Percentiles rank a stretch among this genome's conserved stretches.
These are phyloP conservation scores for Anthopleura xanthogrammica DNA, from an alignment of 92 coral and sea anemone genomes.

Conservation along the genomic window DNA sequence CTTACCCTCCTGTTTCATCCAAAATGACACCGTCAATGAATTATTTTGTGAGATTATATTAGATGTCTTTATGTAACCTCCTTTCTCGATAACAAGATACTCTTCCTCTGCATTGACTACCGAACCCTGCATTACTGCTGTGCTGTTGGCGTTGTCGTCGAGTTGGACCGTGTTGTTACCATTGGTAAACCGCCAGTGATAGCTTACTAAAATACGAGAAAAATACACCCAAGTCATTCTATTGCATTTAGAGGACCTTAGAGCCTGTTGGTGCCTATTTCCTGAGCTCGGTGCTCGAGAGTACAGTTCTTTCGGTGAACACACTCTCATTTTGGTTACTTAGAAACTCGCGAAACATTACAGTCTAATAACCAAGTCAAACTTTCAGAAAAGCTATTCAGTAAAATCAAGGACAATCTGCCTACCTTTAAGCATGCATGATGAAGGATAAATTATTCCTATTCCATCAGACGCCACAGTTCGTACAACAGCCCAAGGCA, in stretches of 20 bases:
- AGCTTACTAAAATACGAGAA: constrained; percentile 18
- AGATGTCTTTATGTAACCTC: constrained; percentile 14
- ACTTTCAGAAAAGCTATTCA: not conserved
- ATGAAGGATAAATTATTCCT: constrained; percentile 16
- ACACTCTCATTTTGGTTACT: no score
- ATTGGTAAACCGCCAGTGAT: constrained; percentile 41
- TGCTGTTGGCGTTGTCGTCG: constrained; percentile 11
- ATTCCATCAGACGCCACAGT: constrained; percentile 25
- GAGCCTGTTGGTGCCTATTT: no score
- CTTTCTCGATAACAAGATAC: constrained; percentile 31
- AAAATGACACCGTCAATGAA: constrained; percentile 47
- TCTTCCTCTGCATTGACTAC: constrained; percentile 25
- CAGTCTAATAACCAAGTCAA: no score
- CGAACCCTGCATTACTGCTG: constrained; percentile 35
- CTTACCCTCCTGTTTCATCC: constrained; percentile 48
- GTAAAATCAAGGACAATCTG: no score
- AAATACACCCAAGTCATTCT: not conserved
- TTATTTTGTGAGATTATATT: not conserved
- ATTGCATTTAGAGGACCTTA: no score
- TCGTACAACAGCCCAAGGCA: constrained; percentile 46
- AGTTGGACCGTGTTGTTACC: constrained; percentile 12
- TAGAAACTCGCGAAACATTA: no score
- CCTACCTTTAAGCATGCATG: constrained; percentile 42
- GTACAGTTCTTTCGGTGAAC: no score
- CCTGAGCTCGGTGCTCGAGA: no score